Conservation (phyloP, 64 coral and sea anemone species). For the Trachythela sp. region DNA sequence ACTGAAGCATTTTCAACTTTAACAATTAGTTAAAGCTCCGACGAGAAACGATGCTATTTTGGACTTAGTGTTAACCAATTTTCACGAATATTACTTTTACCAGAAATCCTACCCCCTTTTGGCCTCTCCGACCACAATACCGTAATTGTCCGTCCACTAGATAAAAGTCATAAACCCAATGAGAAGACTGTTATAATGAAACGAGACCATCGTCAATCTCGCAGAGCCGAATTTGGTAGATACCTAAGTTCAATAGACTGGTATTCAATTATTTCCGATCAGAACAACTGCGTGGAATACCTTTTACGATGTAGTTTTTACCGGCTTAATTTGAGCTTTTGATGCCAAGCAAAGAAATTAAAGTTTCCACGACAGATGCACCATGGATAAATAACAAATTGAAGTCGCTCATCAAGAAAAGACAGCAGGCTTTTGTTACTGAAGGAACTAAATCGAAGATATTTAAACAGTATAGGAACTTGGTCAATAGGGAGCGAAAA, state of each 20-base stretch:
- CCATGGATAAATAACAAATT: conserved; percentile 4
- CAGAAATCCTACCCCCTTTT: conserved; percentile 37
- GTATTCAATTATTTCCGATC: background rate
- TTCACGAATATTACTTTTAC: conserved; percentile 21
- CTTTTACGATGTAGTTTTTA: background rate
- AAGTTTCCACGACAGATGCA: background rate
- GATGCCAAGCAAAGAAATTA: background rate
- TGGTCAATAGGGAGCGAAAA: background rate
- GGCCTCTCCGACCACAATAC: conserved; percentile 54
- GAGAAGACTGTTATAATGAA: no score
- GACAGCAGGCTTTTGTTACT: background rate
- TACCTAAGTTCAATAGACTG: background rate
- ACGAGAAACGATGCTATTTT: conserved; percentile 30
- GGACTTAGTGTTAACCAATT: conserved; percentile 43
- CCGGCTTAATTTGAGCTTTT: background rate
- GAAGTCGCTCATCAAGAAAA: background rate
- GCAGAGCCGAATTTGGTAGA: no score
- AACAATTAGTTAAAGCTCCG: conserved; percentile 1
- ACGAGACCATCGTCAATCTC: no score
- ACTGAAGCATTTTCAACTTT: background rate
- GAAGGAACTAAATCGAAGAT: background rate
- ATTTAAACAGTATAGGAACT: background rate
- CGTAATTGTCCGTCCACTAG: no score
- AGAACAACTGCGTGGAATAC: background rate
- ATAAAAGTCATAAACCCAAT: no score